Percentiles rank a stretch among this genome's conserved stretches.
These are phyloP conservation scores for Hipposideros larvatus DNA, from an alignment of 2,797 vertebrate genomes.

Conservation along the genomic window DNA sequence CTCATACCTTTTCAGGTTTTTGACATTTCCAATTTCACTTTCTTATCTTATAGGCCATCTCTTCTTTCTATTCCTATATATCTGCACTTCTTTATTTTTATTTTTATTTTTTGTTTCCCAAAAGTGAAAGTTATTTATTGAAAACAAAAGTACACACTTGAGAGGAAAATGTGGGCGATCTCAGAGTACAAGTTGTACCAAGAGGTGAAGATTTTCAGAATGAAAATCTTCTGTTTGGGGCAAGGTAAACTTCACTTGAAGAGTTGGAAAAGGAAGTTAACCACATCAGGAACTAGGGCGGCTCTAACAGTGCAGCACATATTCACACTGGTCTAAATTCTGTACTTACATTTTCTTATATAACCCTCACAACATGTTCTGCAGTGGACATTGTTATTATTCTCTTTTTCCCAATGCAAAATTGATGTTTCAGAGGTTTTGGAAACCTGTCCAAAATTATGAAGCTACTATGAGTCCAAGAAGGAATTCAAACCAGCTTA, in stretches of 20 bases:
- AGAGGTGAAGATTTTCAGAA: background rate
- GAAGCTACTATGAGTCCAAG: background rate
- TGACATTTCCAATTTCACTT: background rate
- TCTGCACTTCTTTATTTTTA: background rate
- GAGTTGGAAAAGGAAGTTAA: background rate
- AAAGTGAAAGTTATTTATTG: no score
- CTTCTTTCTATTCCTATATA: background rate
- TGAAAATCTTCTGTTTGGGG: background rate
- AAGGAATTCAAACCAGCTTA: background rate
- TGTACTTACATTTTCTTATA: background rate
- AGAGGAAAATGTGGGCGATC: no score
- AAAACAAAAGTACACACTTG: no score
- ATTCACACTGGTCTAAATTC: background rate
- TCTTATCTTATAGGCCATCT: background rate
- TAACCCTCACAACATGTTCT: background rate
- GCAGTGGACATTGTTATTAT: background rate
- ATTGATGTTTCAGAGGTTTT: background rate
- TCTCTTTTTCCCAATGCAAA: constrained; percentile 12
- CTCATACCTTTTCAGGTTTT: background rate
- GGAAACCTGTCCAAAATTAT: background rate
- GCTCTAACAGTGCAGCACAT: background rate
- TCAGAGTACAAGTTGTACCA: background rate
- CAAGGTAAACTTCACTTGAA: background rate
- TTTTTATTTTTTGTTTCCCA: no score
- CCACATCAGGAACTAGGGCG: background rate